Base-by-base conservation (phyloP, 1,140 invertebrate species). In the Diploscapter pachys region DNA sequence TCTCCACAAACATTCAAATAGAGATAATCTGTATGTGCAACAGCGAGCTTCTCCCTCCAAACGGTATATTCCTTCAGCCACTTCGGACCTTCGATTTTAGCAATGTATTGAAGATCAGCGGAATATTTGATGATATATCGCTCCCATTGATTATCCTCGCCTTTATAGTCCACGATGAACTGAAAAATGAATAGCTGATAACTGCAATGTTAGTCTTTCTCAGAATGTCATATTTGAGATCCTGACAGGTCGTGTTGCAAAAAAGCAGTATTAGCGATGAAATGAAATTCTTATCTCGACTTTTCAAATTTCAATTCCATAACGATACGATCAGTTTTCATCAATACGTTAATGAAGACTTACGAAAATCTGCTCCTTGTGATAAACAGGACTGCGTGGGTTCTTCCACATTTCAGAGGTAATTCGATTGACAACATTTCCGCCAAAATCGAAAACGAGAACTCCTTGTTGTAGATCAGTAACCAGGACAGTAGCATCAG, bases 301-400 rank as follows among this genome's bases (percentile, higher is more conserved):
- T 4, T 63, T 11, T 50, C 50, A 3, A 4, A 63, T 48, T 3
- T 63, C 6, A 63, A 5, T 63, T 63, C 51, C 3, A 63, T 49
- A 49, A 72, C 31, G 59, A 57, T 50, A 11, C 51, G 52, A 8
- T 63, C 57, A 5, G 68, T 71, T 53, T 74, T 63, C 50, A 54
- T 73, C 0, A 72, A 56, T 53, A 67, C 72, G 6, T 49, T 53
- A 52, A 75, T 75, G 73, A 75, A 2, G 2, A 56, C 72, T 51
- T 53, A 73, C 73, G 13, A 74, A n/a, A 31, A 74, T 63, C 52
- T 74, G 73, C n/a, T 74, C 73, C 66, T 73, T 78, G 61, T 78
- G 76, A 64, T 78, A 74, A 6, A 74, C 55, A 4, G 73, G 73
- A n/a, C 61, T 66, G 51, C 73, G 56, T 4, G 64, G 9, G 13